phyloP scores from a whole-genome alignment of 2,888 invertebrate genomes.

The Diarsia mendica region DNA sequence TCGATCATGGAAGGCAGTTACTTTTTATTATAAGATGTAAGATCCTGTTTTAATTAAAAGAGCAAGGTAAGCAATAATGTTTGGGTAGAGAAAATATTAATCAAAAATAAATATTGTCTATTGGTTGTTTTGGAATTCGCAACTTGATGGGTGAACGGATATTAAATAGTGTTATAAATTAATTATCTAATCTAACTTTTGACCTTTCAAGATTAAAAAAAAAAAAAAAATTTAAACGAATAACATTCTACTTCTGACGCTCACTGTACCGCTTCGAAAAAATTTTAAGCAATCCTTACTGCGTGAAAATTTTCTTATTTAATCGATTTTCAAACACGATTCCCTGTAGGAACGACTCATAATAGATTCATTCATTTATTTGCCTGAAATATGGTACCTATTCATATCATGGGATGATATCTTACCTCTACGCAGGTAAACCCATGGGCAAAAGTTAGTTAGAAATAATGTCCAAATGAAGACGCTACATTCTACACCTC shows the following conservation, averaged over 20 bases:
- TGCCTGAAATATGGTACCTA: no score
- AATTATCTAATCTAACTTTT: not conserved
- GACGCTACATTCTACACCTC: conserved; percentile 9
- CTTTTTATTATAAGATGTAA: not conserved
- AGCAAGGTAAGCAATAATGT: not conserved
- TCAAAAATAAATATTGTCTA: conserved; percentile 16
- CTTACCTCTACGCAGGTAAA: not conserved
- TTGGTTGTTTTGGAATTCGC: not conserved
- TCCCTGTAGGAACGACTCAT: not conserved
- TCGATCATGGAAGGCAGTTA: conserved; percentile 2
- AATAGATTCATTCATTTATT: no score
- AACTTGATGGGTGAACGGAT: not conserved
- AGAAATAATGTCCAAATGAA: conserved; percentile 12
- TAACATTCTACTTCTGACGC: not conserved
- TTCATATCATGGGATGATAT: not conserved
- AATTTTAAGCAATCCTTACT: not conserved
- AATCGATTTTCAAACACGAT: no score
- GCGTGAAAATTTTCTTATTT: not conserved
- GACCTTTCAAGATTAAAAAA: not conserved
- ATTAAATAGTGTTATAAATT: not conserved
- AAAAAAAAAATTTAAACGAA: no score
- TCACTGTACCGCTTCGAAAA: conserved; percentile 9
- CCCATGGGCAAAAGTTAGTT: not conserved
- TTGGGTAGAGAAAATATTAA: not conserved
- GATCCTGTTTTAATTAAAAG: conserved; percentile 15